These are phyloP conservation scores for Aphodius sticticus DNA, from an alignment of 2,888 invertebrate species.

Conservation along the genomic window DNA sequence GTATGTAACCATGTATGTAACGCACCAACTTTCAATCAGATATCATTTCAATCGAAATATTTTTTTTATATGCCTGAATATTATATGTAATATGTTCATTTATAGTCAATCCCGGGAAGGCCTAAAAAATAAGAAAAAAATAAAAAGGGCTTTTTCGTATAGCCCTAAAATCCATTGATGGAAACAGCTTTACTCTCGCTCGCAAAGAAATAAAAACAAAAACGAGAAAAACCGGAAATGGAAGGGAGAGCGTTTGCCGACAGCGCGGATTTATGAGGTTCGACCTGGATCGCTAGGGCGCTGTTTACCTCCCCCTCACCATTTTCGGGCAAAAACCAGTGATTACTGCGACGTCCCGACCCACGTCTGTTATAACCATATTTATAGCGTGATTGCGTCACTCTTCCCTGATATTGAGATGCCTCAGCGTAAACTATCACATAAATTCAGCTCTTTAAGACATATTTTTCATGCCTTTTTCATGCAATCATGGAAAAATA, in stretches of 20 bases:
- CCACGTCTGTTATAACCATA: not conserved
- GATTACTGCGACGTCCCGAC: not conserved
- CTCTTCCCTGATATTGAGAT: not conserved
- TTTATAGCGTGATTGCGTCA: not conserved
- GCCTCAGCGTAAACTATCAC: not conserved
- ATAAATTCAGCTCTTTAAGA: not conserved
- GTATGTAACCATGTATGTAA: no score
- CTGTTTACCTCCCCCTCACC: not conserved
- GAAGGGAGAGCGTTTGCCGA: not conserved
- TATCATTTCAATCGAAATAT: no score
- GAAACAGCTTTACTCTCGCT: not conserved
- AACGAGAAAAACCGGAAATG: not conserved
- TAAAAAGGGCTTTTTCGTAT: no score
- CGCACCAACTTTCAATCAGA: no score
- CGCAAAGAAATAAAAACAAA: not conserved
- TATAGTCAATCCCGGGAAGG: no score
- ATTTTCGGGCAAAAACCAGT: not conserved
- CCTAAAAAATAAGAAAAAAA: no score
- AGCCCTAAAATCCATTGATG: not conserved
- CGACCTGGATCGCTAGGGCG: not conserved
- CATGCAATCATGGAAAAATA: no score
- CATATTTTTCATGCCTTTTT: not conserved
- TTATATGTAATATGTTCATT: no score
- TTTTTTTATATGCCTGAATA: no score
- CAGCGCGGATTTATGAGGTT: not conserved